Evolutionary conservation across 2,113 vertebrate species (phyloP), one percentile per base, ranked within the genome.

Genomic region (Psettodes erumei): DNA sequence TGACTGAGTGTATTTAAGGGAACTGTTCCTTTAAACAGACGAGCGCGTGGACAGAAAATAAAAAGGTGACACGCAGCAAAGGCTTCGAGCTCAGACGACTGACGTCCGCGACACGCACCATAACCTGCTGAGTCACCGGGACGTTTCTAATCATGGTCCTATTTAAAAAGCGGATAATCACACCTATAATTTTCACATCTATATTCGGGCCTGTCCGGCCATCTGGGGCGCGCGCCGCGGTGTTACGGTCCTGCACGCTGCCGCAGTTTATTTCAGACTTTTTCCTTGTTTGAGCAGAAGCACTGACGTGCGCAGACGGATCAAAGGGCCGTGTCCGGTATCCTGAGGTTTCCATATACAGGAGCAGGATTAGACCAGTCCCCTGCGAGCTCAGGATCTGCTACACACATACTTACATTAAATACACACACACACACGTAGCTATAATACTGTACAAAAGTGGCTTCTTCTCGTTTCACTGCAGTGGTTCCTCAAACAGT

Each of bases 241-340:
- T 5, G 62, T 62, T 27, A 61, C 67, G 12, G 45, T 51, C 50
- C 73, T 50, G 30, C 6, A 21, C 1, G 3, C 21, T 1, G 30
- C 84, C 71, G 19, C 79, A 75, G 32, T 82, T 78, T 84, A 82
- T 80, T 77, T 80, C 71, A 58, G 78, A 28, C 60, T 5, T 56
- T n/a, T 33, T 62, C 56, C 53, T 47, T 77, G 77, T 90, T 84
- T 75, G 5, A 75, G 25, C n/a, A 18, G n/a, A 15, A n/a, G 79
- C 70, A 1, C 55, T 73, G 82, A 59, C 15, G 75, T 33, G 71
- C 79, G 82, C 47, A n/a, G 47, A 21, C 32, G 32, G 61, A 64
- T 78, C 81, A 84, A 88, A 88, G 82, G 68, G 66, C 76, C 61
- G 47, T 83, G 84, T 83, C 86, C 81, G 71, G 13, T 43, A 63